Evolutionary conservation across 2,797 vertebrate genomes (phyloP).

Genomic region (Danio tinwini): DNA sequence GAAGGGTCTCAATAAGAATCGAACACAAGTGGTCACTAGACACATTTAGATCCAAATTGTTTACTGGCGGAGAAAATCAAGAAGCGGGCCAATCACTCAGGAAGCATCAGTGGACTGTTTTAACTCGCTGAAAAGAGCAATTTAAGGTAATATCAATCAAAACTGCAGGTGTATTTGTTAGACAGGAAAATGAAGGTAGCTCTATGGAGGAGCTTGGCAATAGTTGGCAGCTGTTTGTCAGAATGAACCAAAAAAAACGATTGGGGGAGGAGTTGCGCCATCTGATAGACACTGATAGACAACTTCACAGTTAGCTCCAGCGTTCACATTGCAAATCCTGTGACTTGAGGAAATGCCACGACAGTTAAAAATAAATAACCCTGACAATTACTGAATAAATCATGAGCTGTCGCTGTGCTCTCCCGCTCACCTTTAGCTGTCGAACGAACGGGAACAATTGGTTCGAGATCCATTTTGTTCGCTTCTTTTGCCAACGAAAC

Average conservation of each 20-base stretch:
- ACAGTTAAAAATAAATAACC: conserved; percentile 65
- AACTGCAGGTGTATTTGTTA: conserved; percentile 44
- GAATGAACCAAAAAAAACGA: conserved; percentile 52
- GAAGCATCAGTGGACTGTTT: conserved; percentile 50
- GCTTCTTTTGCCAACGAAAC: conserved; percentile 55
- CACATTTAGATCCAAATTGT: conserved; percentile 16
- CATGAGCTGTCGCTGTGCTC: conserved; percentile 57
- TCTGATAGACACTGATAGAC: conserved; percentile 49
- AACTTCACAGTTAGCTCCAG: conserved; percentile 24
- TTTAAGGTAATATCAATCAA: conserved; percentile 53
- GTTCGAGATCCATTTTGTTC: conserved; percentile 55
- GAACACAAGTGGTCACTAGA: background rate
- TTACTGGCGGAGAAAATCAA: conserved; percentile 26
- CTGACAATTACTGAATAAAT: conserved; percentile 64
- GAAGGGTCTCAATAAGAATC: no score
- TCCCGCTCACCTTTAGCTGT: conserved; percentile 48
- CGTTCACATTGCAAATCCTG: conserved; percentile 54
- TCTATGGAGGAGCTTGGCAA: conserved; percentile 41
- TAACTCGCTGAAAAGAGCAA: conserved; percentile 53
- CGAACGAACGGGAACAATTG: conserved; percentile 22
- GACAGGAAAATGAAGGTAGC: conserved; percentile 48
- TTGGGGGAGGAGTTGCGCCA: conserved; percentile 45
- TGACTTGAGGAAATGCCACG: conserved; percentile 56
- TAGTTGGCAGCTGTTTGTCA: conserved; percentile 50
- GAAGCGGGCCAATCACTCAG: conserved; percentile 45